Base-by-base conservation (phyloP, 37 sponge, comb jelly and placozoan species). In the Eunapius fragilis region DNA sequence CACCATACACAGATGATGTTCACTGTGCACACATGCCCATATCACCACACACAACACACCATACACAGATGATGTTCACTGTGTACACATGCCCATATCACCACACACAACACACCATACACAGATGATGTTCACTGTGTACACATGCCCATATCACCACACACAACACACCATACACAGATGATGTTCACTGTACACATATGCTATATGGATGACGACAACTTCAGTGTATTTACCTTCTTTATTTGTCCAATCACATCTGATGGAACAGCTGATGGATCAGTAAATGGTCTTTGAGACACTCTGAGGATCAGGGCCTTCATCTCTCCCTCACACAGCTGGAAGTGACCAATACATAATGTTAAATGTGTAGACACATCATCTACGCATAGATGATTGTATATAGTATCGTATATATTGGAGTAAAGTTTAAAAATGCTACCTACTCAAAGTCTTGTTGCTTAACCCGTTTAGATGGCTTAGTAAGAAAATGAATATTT, bases 161-260 rank as follows among this genome's bases (percentile, higher is more conserved):
- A 77, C 78, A 41, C n/a, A 33, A 17, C n/a, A n/a, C n/a, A n/a
- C n/a, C n/a, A 45, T 38, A 77, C 2, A 35, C 6, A 33, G 14
- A 45, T 45, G 47, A 9, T 45, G 47, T 47, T 28, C 79, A 79
- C 80, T n/a, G n/a, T n/a, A 79, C 27, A 67, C 69, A 36, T 35
- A 31, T 72, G 22, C 22, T 11, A 58, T 17, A 10, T 45, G 47
- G 9, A 9, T 11, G 47, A 45, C 9, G 47, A 45, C 9, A 11
- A 45, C 7, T 45, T 11, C 47, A 11, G 47, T 45, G 9, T 9
- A 45, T 11, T 19, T 58, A 58, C 58, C 58, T 58, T 17, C 58
- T 58, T 58, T 12, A 58, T 58, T 17, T 58, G 58, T 58, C 58
- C 58, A 58, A 58, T 58, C 58, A 58, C 58, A 1, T 10, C 58